Evolutionary conservation across 2,797 vertebrate species (phyloP).

Genomic region (Hapalemur alaotrensis): DNA sequence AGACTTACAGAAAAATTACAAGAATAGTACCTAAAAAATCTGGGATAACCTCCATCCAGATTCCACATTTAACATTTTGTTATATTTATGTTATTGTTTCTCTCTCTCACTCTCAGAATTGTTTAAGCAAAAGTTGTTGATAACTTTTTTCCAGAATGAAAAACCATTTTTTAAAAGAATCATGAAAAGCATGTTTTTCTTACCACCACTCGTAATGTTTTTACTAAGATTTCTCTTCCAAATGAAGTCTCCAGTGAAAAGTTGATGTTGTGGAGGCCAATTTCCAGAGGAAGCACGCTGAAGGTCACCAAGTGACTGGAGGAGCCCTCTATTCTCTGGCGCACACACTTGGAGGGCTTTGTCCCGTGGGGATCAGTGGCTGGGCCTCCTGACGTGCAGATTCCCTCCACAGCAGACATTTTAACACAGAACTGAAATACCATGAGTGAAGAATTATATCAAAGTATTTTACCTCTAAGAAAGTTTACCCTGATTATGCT

Average conservation of each 20-base stretch:
- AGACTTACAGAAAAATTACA: not conserved
- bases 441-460: not conserved
- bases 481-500: not conserved
- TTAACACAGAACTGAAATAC: constrained; percentile 89
- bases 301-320: constrained; percentile 84
- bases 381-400: constrained; percentile 87
- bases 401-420: constrained; percentile 84
- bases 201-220: constrained; percentile 93
- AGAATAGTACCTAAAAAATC: not conserved
- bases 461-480: not conserved
- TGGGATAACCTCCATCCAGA: not conserved
- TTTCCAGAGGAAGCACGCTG: constrained; percentile 90
- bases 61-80: not conserved
- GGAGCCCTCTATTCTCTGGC: constrained; percentile 61
- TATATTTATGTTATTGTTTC: not conserved
- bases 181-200: constrained; percentile 59
- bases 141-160: not conserved
- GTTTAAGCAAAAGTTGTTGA: not conserved
- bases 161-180: not conserved
- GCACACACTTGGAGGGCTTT: constrained; percentile 64
- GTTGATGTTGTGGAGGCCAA: constrained; percentile 89
- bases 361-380: rapidly evolving
- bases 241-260: constrained; percentile 84
- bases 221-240: constrained; percentile 85
- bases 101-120: not conserved